A percentile compares a stretch with the other conserved stretches of the same genome.
phyloP scores from a whole-genome alignment of 2,888 invertebrate genomes.

The Bugulina stolonifera region DNA sequence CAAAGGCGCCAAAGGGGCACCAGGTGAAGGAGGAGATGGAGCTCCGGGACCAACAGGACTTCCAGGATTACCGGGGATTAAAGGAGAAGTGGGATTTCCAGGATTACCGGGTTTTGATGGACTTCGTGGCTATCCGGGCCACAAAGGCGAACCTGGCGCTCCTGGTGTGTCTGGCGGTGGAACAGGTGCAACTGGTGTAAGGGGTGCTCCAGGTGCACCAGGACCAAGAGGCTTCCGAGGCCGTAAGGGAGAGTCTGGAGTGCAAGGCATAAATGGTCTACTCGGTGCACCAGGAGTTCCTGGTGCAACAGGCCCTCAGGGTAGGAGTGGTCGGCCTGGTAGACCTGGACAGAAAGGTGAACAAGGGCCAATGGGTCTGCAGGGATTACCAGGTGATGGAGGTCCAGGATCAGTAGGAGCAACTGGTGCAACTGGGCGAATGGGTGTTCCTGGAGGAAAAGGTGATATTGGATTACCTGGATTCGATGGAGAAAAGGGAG shows the following conservation, averaged over 20 bases:
- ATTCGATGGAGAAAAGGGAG: constrained; percentile 26
- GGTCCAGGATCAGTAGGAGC: constrained; percentile 14
- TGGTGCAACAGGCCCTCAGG: constrained; percentile 27
- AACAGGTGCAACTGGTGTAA: constrained; percentile 13
- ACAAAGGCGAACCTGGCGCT: constrained; percentile 30
- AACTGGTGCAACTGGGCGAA: constrained; percentile 27
- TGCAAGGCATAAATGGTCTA: constrained; percentile 9
- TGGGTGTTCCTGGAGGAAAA: constrained; percentile 29
- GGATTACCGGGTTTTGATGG: constrained; percentile 29
- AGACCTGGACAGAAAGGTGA: constrained; percentile 29
- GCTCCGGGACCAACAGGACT: constrained; percentile 26
- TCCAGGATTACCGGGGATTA: constrained; percentile 27
- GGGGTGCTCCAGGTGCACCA: constrained; percentile 21
- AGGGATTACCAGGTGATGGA: constrained; percentile 27
- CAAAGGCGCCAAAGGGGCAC: constrained; percentile 28
- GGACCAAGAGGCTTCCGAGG: constrained; percentile 29
- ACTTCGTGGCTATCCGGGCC: constrained; percentile 30
- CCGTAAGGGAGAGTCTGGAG: constrained; percentile 28
- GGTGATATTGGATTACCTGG: constrained; percentile 31
- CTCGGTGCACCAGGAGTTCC: constrained; percentile 25
- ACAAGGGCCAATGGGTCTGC: constrained; percentile 26
- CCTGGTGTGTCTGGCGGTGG: constrained; percentile 27
- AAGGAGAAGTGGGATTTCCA: constrained; percentile 1
- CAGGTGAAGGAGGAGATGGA: constrained; percentile 29
- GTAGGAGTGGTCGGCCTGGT: constrained; percentile 29